Base-by-base conservation (phyloP, 2,888 invertebrate genomes). In the Cylindroiulus punctatus region DNA sequence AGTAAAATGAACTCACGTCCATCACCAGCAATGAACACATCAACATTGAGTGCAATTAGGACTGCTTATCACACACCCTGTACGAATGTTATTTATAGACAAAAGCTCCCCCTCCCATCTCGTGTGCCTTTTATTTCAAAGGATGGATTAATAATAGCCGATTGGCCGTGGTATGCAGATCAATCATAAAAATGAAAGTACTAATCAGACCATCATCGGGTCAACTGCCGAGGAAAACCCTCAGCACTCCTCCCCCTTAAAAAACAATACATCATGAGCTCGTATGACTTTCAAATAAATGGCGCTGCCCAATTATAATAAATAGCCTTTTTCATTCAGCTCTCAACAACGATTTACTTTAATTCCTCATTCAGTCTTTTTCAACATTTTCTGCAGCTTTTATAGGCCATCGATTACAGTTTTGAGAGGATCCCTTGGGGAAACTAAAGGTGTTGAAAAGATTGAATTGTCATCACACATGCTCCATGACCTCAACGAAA, bases 101-200 rank as follows among this genome's bases (percentile, higher is more conserved):
- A n/a, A 57, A n/a, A 57, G n/a, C n/a, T 65, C 65, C 65, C 65
- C 65, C 65, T 26, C 22, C 22, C 22, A 22, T 65, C 8, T 22
- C 26, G 7, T 12, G 22, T 26, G 65, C 10, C 26, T 42, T 65
- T 65, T 65, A 65, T 65, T 65, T 65, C 65, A 10, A 12, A 10
- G 22, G 65, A 26, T n/a, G 65, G 65, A 65, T 65, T 65, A 65
- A 65, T 65, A 65, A 10, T 22, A 65, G 22, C 12, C 65, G 65
- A 65, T 65, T 65, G 65, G 65, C 65, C 22, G 26, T 26, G 65
- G 65, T 65, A 65, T 65, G 65, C 65, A 65, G 65, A 65, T 65
- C 65, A 65, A 65, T 65, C 65, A 65, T 65, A 65, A 65, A 65
- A 65, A 65, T 65, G 65, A 65, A 65, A 65, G 65, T 65, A 65